These are phyloP conservation scores for Natator depressus DNA, from an alignment of 2,113 vertebrate genomes.

Conservation along the genomic window DNA sequence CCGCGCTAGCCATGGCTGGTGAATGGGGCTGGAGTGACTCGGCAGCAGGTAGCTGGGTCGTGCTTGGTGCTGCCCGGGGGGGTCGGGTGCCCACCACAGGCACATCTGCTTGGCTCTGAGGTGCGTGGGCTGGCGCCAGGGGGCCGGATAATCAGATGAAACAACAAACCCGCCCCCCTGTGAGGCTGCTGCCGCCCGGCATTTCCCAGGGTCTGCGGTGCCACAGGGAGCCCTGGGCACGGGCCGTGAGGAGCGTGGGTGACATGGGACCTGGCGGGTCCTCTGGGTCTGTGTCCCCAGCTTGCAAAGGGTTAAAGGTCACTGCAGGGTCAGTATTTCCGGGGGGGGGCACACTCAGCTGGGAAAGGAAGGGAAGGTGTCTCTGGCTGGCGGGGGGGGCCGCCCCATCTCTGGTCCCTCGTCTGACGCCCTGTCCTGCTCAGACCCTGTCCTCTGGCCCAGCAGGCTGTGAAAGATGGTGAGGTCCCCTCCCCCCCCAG, in stretches of 20 bases:
- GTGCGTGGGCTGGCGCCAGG: background rate
- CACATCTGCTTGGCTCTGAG: constrained; percentile 35
- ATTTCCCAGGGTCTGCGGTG: constrained; percentile 46
- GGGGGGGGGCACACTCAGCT: background rate
- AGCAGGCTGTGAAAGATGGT: background rate
- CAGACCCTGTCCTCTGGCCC: background rate
- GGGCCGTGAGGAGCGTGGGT: background rate
- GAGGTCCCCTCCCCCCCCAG: background rate
- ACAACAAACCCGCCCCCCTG: background rate
- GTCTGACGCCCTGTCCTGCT: background rate
- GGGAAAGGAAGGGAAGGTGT: background rate
- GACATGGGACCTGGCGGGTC: background rate
- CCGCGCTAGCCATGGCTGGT: too few species aligned
- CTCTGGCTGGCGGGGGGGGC: constrained; percentile 4
- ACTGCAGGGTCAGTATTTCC: background rate
- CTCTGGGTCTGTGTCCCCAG: background rate
- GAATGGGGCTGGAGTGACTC: too few species aligned
- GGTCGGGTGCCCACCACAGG: constrained; percentile 15
- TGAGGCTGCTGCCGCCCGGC: constrained; percentile 51
- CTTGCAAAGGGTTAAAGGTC: background rate
- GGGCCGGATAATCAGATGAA: background rate
- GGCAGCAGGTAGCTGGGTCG: background rate
- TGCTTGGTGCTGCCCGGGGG: background rate
- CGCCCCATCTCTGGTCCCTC: too few species aligned
- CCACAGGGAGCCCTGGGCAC: background rate